Percentiles rank a stretch among this genome's conserved stretches.
phyloP scores from a whole-genome alignment of 2,113 vertebrate species.

The Otus sunia region DNA sequence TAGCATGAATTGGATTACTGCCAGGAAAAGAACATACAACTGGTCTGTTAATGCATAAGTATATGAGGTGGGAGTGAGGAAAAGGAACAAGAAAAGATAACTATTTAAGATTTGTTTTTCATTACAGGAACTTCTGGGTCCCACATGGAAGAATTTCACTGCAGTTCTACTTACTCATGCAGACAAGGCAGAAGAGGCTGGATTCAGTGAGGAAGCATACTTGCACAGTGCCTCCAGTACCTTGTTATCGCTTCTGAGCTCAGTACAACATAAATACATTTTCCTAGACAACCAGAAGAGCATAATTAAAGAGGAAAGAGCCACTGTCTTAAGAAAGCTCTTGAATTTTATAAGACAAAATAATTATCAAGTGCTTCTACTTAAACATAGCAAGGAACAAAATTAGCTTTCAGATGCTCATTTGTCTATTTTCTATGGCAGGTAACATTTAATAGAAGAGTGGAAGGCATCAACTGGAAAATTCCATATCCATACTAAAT shows the following conservation, averaged over 20 bases:
- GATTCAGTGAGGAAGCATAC: slow-evolving; percentile 65
- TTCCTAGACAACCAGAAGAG: slow-evolving; percentile 75
- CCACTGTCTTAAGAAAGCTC: slow-evolving; percentile 70
- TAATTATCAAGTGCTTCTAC: slow-evolving; percentile 67
- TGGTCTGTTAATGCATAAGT: not conserved
- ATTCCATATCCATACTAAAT: not conserved
- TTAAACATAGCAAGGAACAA: slow-evolving; percentile 54
- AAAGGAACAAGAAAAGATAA: slow-evolving; percentile 6
- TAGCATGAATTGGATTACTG: not conserved
- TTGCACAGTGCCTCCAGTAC: slow-evolving; percentile 64
- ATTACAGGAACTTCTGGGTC: slow-evolving; percentile 81
- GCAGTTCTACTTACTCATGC: slow-evolving; percentile 81
- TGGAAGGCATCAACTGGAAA: not conserved
- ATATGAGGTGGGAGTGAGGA: not conserved
- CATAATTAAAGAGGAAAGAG: slow-evolving; percentile 67
- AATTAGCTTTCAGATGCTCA: not conserved
- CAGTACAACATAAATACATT: slow-evolving; percentile 66
- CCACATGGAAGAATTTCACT: slow-evolving; percentile 78
- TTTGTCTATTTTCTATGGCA: not conserved
- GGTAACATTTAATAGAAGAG: not conserved
- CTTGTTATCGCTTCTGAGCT: slow-evolving; percentile 65
- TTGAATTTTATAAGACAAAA: slow-evolving; percentile 77
- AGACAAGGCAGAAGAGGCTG: slow-evolving; percentile 75
- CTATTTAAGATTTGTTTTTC: slow-evolving; percentile 13
- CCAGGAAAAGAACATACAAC: not conserved